Percentiles rank a stretch among this genome's conserved stretches.
These are phyloP conservation scores for Pipra filicauda DNA, from an alignment of 2,113 vertebrate genomes.

Conservation along the genomic window DNA sequence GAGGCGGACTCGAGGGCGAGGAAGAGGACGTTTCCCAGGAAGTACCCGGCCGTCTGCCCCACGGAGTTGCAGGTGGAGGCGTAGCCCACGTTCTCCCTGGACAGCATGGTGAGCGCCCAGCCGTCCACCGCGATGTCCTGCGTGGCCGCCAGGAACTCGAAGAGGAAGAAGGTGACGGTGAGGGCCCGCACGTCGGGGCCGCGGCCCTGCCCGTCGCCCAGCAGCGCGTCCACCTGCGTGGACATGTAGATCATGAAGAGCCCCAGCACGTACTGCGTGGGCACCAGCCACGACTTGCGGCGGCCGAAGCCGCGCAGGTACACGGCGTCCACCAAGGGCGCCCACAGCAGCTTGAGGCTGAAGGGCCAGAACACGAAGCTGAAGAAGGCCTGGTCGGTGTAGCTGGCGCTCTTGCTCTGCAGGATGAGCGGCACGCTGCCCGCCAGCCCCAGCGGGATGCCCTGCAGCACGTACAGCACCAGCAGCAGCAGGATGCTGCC, in stretches of 20 bases:
- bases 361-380: constrained; percentile 99
- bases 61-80: constrained; percentile 98
- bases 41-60: constrained; percentile 96
- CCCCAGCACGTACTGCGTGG: constrained; percentile 93
- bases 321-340: constrained; percentile 91
- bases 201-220: constrained; percentile 74
- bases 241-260: constrained; percentile 97
- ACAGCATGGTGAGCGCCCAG: constrained; percentile 97
- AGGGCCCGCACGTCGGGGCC: constrained; percentile 83
- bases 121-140: constrained; percentile 98
- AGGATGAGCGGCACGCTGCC: constrained; percentile 94
- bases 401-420: constrained; percentile 91
- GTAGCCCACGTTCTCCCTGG: constrained; percentile 93
- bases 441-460: constrained; percentile 93
- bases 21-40: constrained; percentile 96
- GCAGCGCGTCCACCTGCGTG: constrained; percentile 79
- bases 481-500: constrained; percentile 86
- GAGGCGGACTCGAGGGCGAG: constrained; percentile 93
- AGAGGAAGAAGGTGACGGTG: constrained; percentile 91
- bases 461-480: constrained; percentile 95
- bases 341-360: constrained; percentile 96
- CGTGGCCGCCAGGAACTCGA: constrained; percentile 96
- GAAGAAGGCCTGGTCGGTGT: constrained; percentile 95
- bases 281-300: constrained; percentile 96
- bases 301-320: constrained; percentile 89